Percentiles rank a stretch among this genome's conserved stretches.
phyloP scores from a whole-genome alignment of 2,113 vertebrate species.

The Ammospiza caudacuta region DNA sequence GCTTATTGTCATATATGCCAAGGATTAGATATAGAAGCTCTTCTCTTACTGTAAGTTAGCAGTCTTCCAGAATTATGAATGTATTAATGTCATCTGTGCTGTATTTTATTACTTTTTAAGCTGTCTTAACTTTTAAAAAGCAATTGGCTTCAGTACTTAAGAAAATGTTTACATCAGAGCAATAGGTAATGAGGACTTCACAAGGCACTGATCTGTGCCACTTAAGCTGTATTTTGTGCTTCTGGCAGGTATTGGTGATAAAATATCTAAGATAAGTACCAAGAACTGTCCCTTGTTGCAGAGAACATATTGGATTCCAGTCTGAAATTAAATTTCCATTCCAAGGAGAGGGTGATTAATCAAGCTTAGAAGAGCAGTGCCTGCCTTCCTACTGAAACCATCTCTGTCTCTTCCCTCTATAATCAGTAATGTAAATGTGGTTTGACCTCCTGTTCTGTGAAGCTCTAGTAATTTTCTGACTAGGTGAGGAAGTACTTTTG shows the following conservation, averaged over 20 bases:
- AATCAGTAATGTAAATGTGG: not conserved
- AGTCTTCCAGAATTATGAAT: not conserved
- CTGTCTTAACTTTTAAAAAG: not conserved
- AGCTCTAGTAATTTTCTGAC: conserved; percentile 4
- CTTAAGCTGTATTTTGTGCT: not conserved
- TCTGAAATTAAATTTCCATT: not conserved
- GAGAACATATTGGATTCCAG: not conserved
- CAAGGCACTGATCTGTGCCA: not conserved
- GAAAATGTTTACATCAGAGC: not conserved
- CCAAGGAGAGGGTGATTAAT: not conserved
- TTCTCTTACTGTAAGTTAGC: conserved; percentile 22
- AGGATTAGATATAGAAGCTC: not conserved
- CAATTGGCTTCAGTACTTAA: not conserved
- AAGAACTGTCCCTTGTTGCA: not conserved
- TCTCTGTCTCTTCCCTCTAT: not conserved
- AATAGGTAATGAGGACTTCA: not conserved
- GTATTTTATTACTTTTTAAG: not conserved
- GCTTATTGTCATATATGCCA: not conserved
- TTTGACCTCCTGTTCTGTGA: conserved; percentile 5
- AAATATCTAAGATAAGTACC: conserved; percentile 12
- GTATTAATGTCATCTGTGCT: not conserved
- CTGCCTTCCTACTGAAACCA: not conserved
- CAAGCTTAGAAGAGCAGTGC: not conserved
- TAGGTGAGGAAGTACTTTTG: conserved; percentile 3
- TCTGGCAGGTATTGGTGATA: not conserved